phyloP scores from a whole-genome alignment of 2,113 vertebrate species.

The Zingel zingel region DNA sequence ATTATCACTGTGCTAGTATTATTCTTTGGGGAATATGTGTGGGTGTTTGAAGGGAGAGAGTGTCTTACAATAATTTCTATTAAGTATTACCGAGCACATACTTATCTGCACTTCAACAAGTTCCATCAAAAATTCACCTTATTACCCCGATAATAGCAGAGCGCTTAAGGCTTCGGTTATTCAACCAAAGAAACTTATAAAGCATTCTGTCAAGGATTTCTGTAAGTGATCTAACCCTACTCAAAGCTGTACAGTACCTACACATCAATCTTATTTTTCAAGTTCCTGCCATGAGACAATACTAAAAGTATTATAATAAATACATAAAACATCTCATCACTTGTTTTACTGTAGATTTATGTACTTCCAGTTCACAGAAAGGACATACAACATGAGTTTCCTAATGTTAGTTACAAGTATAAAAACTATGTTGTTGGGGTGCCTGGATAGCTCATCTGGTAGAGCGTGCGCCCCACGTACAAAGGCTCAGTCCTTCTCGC shows the following conservation, averaged over 20 bases:
- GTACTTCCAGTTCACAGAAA: not conserved
- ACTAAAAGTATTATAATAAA: too few relatives aligned
- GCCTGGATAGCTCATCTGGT: too few relatives aligned
- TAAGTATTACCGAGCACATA: conserved; percentile 4
- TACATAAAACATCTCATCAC: not conserved
- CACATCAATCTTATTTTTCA: not conserved
- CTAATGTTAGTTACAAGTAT: not conserved
- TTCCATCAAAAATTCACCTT: conserved; percentile 24
- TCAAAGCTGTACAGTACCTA: not conserved
- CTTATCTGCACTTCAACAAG: conserved; percentile 35
- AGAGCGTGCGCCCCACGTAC: too few relatives aligned
- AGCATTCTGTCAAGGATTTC: conserved; percentile 16
- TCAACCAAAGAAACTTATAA: conserved; percentile 18
- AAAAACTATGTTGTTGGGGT: too few relatives aligned
- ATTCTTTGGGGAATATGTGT: conserved; percentile 26
- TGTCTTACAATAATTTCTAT: conserved; percentile 12
- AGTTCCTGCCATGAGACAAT: not conserved
- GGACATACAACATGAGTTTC: not conserved
- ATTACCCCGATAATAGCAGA: conserved; percentile 28
- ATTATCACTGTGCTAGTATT: conserved; percentile 32
- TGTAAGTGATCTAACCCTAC: conserved; percentile 6
- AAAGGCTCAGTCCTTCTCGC: too few relatives aligned
- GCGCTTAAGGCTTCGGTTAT: conserved; percentile 9
- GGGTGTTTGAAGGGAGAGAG: conserved; percentile 46
- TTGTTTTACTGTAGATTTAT: not conserved